These are phyloP conservation scores for Apotomis capreana DNA, from an alignment of 2,888 invertebrate species.

Conservation along the genomic window DNA sequence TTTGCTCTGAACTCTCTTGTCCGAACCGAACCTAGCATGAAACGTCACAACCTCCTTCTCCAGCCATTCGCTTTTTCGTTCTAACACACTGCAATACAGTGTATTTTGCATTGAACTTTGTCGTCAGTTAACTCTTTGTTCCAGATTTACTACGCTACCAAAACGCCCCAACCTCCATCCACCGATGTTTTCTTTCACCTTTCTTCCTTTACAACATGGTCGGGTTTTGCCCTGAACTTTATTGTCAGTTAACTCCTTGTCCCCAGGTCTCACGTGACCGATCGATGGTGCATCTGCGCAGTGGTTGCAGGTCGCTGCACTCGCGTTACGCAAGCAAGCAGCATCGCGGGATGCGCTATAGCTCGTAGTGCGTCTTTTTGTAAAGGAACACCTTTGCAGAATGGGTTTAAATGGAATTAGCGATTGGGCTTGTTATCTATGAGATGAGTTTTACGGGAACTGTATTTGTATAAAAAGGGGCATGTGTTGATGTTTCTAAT, in stretches of 20 bases:
- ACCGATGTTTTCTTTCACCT: background rate
- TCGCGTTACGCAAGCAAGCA: conserved; percentile 25
- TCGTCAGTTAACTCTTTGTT: background rate
- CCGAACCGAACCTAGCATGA: no score
- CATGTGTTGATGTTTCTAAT: no score
- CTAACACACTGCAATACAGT: background rate
- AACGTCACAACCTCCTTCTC: no score
- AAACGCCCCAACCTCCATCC: no score
- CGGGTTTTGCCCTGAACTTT: background rate
- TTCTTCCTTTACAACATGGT: background rate
- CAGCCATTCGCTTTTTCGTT: no score
- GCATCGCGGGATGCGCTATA: background rate
- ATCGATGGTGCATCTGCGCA: conserved; percentile 75
- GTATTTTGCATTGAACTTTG: background rate
- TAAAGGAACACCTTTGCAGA: no score
- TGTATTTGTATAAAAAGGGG: no score
- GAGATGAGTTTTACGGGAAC: no score
- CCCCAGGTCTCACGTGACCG: conserved; percentile 43
- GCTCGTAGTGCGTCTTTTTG: background rate
- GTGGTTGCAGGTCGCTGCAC: conserved; percentile 68
- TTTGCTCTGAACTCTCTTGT: no score
- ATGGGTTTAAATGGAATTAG: no score
- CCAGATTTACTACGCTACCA: no score
- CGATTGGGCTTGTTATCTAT: no score
- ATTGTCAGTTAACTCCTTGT: background rate